Base-by-base conservation (phyloP, 1,140 invertebrate species). In the Drosophila busckii region DNA sequence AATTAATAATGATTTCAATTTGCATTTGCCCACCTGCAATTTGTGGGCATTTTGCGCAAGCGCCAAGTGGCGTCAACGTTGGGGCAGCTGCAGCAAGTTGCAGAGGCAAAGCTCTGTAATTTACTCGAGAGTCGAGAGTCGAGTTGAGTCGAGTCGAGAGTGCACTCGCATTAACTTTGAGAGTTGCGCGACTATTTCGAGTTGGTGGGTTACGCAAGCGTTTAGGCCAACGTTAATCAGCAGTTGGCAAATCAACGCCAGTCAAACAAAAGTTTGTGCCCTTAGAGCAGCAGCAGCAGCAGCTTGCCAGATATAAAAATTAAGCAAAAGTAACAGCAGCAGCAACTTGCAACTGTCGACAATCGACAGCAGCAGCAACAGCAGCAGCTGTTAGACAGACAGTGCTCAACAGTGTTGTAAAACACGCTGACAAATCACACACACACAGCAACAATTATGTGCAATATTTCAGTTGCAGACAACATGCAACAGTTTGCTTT, bases 1-100 rank as follows among this genome's bases (percentile, higher is more conserved):
- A 80, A 80, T 80, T 80, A 80, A 80, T 80, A 82, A 82, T 71
- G 70, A 82, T 80, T 80, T 80, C 73, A 80, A 80, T 80, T 80
- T 80, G 73, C 73, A 80, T 80, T 63, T 73, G 58, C 59, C 63
- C 68, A 82, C 69, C 75, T 82, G 68, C 68, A 80, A 80, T 80
- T 80, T 80, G 15, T 29, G 16, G 45, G 31, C n/a, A n/a, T 60
- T 54, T 75, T 75, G 73, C 73, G 70, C 70, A 75, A 75, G 64
- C 49, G 48, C 41, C 69, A 37, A 52, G 31, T 17, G 29, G 23
- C 55, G 32, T 46, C 15, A 31, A n/a, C 44, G 42, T 55, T 26
- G 19, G 13, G 10, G 12, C 22, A 9, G 9, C 29, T 19, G 38
- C 25, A 9, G 19, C 38, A 41, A 15, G 10, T 2, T 8, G 31